phyloP scores from a whole-genome alignment of 1,140 invertebrate species.

The Varroa destructor region DNA sequence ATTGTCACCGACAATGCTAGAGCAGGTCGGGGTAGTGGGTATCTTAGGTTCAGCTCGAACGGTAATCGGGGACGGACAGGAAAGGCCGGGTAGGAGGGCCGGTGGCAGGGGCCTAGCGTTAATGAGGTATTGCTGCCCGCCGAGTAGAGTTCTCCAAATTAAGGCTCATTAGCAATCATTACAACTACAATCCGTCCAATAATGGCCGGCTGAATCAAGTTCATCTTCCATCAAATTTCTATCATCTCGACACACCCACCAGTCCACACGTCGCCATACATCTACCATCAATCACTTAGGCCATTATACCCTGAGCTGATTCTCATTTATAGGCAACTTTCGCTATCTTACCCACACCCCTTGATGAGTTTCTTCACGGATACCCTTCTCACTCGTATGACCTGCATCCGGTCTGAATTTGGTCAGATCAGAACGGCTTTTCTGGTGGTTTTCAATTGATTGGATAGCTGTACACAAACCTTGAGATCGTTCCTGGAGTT shows the following conservation, averaged over 20 bases:
- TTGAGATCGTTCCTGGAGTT: too few species aligned
- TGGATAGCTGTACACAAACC: too few species aligned
- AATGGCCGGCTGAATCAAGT: neutral
- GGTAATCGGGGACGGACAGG: neutral
- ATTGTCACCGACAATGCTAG: neutral
- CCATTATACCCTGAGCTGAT: too few species aligned
- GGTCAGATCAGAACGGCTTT: too few species aligned
- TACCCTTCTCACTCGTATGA: too few species aligned
- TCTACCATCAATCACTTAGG: too few species aligned
- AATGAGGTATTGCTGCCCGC: neutral
- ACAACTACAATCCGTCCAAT: neutral
- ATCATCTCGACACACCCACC: neutral
- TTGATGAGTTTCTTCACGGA: too few species aligned
- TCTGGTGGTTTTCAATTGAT: too few species aligned
- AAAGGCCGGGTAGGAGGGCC: neutral
- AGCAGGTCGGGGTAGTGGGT: neutral
- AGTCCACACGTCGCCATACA: too few species aligned
- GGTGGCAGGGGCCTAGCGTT: neutral
- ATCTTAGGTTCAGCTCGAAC: neutral
- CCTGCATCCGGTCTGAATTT: too few species aligned
- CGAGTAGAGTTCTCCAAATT: slow-evolving; percentile 7
- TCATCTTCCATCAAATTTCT: slow-evolving; percentile 23
- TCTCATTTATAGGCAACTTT: too few species aligned
- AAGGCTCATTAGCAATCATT: slow-evolving; percentile 24
- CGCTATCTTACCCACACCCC: too few species aligned